Base-by-base conservation (phyloP, 2,888 invertebrate species). In the Eupithecia pulchellata region DNA sequence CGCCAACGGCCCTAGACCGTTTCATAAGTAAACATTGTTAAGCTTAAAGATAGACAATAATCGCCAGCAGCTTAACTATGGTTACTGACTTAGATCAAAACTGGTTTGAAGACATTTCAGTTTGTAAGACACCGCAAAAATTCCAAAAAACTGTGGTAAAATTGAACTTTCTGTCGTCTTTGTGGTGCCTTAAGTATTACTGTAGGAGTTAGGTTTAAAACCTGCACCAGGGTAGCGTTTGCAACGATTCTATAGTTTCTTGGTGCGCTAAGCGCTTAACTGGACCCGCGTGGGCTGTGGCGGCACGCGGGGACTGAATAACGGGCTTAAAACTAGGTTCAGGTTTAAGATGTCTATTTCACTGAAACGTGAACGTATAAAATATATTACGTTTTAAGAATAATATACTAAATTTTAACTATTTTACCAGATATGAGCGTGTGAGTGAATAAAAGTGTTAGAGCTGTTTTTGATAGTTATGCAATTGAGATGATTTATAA, bases 221-320 rank as follows among this genome's bases (percentile, higher is more conserved):
- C 36, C 69, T 25, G 63, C 71, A 80, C 80, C 74, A 73, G 65
- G 77, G 73, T 73, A 75, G 69, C 62, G 70, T 72, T 74, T 81
- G 66, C 78, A 81, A 73, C 71, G 77, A 91, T 91, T 74, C 73
- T 61, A 20, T 61, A 8, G 88, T 78, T 91, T 93, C 93, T 92
- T 93, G 93, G 93, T 86, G 91, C 90, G 92, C 90, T 73, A 57
- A 73, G 88, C 91, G 92, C 91, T 61, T 63, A 70, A 74, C 82
- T 78, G 84, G 85, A 79, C 91, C 92, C 91, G 89, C 88, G 89
- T 89, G 92, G 93, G 93, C 91, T 32, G 17, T 0, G 4, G 91
- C 93, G 78, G 91, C 93, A 90, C 90, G 88, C 91, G 91, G 92
- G 91, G 76, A 91, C 93, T 86, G 91, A 75, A 52, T 81, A 88